Percentiles rank a stretch among this genome's conserved stretches.
These are phyloP conservation scores for Halcyon malimbica DNA, from an alignment of 2,113 vertebrate genomes.

Conservation along the genomic window DNA sequence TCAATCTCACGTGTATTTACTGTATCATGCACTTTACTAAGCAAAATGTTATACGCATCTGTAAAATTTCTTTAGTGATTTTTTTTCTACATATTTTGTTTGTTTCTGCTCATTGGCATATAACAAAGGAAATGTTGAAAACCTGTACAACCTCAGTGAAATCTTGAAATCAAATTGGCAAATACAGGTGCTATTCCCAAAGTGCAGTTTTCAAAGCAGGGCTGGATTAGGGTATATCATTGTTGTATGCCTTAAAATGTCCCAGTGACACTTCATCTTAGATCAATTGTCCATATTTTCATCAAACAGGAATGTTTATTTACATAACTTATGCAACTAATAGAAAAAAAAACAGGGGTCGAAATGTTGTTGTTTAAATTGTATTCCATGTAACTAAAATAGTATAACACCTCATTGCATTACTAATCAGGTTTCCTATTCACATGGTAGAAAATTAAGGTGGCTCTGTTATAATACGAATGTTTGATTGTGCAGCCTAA, in stretches of 20 bases:
- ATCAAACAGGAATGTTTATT: not conserved
- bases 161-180: not conserved
- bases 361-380: not conserved
- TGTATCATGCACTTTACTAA: not conserved
- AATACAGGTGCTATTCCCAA: not conserved
- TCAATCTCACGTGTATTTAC: not conserved
- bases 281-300: not conserved
- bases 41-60: not conserved
- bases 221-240: not conserved
- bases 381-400: not conserved
- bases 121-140: not conserved
- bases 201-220: not conserved
- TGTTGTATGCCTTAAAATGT: not conserved
- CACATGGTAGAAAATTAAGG: not conserved
- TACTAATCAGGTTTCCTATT: not conserved
- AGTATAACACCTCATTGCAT: not conserved
- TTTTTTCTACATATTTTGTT: not conserved
- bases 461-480: not conserved
- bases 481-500: slow-evolving; percentile 61
- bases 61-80: not conserved
- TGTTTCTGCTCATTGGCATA: not conserved
- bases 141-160: not conserved
- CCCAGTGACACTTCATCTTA: not conserved
- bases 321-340: not conserved
- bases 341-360: not conserved